phyloP scores from a whole-genome alignment of 2,888 invertebrate species.

The Leptothorax acervorum region DNA sequence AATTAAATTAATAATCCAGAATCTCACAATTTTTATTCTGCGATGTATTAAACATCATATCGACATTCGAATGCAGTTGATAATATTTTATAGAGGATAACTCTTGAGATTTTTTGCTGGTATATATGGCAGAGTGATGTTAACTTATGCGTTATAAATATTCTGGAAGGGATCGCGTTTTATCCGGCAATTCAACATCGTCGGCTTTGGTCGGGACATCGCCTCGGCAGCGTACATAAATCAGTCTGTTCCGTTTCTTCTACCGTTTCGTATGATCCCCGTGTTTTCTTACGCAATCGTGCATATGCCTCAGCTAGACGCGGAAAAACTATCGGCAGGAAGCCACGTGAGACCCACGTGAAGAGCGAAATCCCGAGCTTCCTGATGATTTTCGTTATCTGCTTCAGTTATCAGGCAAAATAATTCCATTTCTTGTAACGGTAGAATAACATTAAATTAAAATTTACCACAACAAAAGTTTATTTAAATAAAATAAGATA shows the following conservation, averaged over 20 bases:
- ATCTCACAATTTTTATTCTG: neutral
- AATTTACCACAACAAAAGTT: neutral
- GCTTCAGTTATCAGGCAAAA: neutral
- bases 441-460: neutral
- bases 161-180: constrained; percentile 26
- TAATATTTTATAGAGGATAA: constrained; percentile 17
- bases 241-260: constrained; percentile 83
- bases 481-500: neutral
- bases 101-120: neutral
- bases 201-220: constrained; percentile 71
- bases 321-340: constrained; percentile 83
- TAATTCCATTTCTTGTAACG: neutral
- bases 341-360: constrained; percentile 84
- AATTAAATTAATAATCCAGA: neutral
- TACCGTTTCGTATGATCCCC: constrained; percentile 80
- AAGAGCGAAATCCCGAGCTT: constrained; percentile 62
- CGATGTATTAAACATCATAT: neutral
- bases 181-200: constrained; percentile 20
- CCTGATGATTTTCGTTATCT: constrained; percentile 55
- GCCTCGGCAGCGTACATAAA: constrained; percentile 81
- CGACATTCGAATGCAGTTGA: neutral
- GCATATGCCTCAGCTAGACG: constrained; percentile 82
- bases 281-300: constrained; percentile 82
- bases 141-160: constrained; percentile 7
- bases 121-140: constrained; percentile 5